These are phyloP conservation scores for Brenthis ino DNA, from an alignment of 2,888 invertebrate genomes.

Conservation along the genomic window DNA sequence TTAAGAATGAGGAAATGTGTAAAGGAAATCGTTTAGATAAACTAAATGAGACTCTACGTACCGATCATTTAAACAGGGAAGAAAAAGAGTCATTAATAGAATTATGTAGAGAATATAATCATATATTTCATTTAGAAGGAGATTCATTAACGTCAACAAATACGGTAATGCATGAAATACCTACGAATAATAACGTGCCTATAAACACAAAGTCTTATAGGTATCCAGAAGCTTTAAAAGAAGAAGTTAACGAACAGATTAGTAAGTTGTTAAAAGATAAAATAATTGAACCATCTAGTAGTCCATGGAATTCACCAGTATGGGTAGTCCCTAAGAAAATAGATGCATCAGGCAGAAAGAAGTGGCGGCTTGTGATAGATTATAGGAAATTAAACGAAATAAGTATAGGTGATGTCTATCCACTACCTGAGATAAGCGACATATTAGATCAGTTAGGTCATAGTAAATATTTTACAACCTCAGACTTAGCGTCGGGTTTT, in stretches of 20 bases:
- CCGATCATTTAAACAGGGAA: no score
- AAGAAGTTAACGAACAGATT: background rate
- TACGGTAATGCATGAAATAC: no score
- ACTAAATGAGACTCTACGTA: no score
- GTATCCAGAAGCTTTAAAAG: background rate
- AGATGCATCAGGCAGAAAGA: conserved; percentile 37
- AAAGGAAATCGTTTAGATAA: no score
- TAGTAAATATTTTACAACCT: conserved; percentile 3
- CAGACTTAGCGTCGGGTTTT: background rate
- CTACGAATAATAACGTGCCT: background rate
- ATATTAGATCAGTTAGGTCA: conserved; percentile 4
- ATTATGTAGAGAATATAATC: no score
- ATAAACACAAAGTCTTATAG: background rate
- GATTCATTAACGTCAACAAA: background rate
- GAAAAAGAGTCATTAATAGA: no score
- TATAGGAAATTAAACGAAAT: background rate
- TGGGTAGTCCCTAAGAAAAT: conserved; percentile 37
- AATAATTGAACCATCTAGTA: conserved; percentile 39
- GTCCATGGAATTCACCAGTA: conserved; percentile 40
- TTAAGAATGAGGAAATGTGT: no score
- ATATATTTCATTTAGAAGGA: no score
- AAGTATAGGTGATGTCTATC: background rate
- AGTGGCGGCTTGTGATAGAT: conserved; percentile 10
- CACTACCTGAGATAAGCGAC: background rate
- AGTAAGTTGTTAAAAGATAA: conserved; percentile 3